A percentile compares a stretch with the other conserved stretches of the same genome.
These are phyloP conservation scores for Oeneis ivallda DNA, from an alignment of 2,888 invertebrate genomes.

Conservation along the genomic window DNA sequence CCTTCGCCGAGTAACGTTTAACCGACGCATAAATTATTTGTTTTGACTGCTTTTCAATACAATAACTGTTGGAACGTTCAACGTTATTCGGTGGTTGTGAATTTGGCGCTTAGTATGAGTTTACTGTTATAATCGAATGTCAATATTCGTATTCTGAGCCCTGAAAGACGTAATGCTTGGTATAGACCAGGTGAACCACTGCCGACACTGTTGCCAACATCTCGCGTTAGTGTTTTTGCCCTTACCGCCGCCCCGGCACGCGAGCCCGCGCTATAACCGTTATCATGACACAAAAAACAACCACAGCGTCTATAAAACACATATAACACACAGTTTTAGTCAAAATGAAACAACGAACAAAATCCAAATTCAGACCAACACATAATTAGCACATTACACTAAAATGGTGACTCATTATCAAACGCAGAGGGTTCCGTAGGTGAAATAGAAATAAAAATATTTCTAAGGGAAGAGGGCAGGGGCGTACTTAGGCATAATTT, in stretches of 20 bases:
- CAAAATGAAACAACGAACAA: conserved; percentile 79
- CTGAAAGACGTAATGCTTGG: too few species aligned
- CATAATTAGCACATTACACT: conserved; percentile 81
- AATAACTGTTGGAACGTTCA: too few species aligned
- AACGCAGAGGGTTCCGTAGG: conserved; percentile 73
- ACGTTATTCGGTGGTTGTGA: too few species aligned
- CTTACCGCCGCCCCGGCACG: conserved; percentile 57
- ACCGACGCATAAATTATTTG: too few species aligned
- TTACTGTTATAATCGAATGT: too few species aligned
- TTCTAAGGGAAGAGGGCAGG: conserved; percentile 39
- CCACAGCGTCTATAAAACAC: conserved; percentile 75
- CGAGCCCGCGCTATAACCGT: conserved; percentile 60
- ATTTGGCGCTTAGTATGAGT: too few species aligned
- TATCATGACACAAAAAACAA: conserved; percentile 57
- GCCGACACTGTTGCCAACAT: conserved; percentile 1
- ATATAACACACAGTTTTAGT: conserved; percentile 80
- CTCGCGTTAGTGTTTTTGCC: conserved; percentile 20
- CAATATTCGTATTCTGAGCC: too few species aligned
- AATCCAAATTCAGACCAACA: conserved; percentile 79
- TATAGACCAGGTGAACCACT: too few species aligned
- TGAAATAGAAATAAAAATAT: conserved; percentile 26
- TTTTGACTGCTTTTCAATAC: too few species aligned
- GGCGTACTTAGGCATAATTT: conserved; percentile 51
- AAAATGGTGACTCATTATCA: conserved; percentile 62
- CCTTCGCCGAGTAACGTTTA: too few species aligned